Evolutionary conservation across 2,113 vertebrate species (phyloP).

Genomic region (Neogobius melanostomus): DNA sequence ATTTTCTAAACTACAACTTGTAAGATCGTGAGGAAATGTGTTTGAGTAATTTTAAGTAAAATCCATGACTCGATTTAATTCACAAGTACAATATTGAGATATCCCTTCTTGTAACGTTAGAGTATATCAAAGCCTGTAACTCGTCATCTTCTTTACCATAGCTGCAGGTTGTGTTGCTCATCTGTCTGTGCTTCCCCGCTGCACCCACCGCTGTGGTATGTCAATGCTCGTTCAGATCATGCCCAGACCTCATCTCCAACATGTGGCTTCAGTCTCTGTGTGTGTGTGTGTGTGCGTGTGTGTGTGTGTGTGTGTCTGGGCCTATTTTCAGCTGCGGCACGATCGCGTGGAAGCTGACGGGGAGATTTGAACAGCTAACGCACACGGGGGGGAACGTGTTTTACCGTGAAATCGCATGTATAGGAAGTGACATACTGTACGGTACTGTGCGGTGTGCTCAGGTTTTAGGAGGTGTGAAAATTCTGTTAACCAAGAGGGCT

Average conservation of each 20-base stretch:
- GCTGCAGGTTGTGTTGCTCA: not conserved
- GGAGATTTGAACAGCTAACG: constrained; percentile 14
- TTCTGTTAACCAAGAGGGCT: not conserved
- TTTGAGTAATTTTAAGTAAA: too few species aligned
- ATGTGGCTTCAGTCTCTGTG: constrained; percentile 13
- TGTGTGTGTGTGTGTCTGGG: constrained; percentile 1
- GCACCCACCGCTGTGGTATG: constrained; percentile 2
- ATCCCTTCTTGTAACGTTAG: too few species aligned
- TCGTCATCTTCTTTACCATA: constrained; percentile 14
- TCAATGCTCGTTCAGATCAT: not conserved
- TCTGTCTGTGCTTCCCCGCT: constrained; percentile 11
- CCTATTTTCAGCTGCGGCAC: constrained; percentile 32
- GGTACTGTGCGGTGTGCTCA: not conserved
- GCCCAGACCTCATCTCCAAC: constrained; percentile 4
- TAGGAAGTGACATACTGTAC: not conserved
- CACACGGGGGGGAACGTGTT: constrained; percentile 13
- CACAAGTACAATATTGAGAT: too few species aligned
- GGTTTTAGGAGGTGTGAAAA: not conserved
- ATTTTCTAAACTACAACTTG: too few species aligned
- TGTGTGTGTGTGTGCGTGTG: not conserved
- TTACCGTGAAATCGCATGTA: not conserved
- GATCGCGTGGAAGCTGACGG: constrained; percentile 26
- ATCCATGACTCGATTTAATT: too few species aligned
- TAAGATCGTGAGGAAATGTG: too few species aligned
- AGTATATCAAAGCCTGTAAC: not conserved